Evolutionary conservation across 2,113 vertebrate genomes (phyloP).

Genomic region (Rostratula benghalensis): DNA sequence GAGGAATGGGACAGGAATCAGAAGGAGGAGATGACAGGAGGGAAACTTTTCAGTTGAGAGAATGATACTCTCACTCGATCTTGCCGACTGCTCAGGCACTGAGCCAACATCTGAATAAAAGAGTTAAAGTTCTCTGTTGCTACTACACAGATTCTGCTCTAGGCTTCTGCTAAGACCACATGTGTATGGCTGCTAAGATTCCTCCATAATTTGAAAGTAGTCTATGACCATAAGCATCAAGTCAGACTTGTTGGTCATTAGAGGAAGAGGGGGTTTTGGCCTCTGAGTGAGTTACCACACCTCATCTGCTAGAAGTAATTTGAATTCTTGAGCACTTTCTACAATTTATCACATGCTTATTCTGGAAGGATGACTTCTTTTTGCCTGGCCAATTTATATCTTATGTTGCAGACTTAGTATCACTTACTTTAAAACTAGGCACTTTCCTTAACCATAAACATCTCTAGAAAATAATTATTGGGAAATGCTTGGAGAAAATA

Average conservation of each 20-base stretch:
- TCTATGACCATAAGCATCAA: neutral
- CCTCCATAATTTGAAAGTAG: neutral
- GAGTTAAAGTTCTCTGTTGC: neutral
- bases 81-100: neutral
- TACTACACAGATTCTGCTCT: neutral
- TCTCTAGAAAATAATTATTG: neutral
- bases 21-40: neutral
- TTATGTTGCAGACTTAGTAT: neutral
- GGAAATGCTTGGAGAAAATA: neutral
- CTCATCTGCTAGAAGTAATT: neutral
- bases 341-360: neutral
- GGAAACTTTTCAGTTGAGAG: neutral
- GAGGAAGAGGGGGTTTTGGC: neutral
- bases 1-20: neutral
- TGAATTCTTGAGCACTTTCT: neutral
- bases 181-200: neutral
- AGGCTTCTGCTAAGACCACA: neutral
- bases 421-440: neutral
- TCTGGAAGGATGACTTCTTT: neutral
- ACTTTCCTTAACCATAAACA: neutral
- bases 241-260: fast-evolving
- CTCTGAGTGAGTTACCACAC: neutral
- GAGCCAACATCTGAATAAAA: neutral
- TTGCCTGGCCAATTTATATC: neutral
- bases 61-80: neutral